A percentile compares a stretch with the other conserved stretches of the same genome.
Conservation (phyloP, 2,888 invertebrate genomes). For the Argynnis bischoffii region DNA sequence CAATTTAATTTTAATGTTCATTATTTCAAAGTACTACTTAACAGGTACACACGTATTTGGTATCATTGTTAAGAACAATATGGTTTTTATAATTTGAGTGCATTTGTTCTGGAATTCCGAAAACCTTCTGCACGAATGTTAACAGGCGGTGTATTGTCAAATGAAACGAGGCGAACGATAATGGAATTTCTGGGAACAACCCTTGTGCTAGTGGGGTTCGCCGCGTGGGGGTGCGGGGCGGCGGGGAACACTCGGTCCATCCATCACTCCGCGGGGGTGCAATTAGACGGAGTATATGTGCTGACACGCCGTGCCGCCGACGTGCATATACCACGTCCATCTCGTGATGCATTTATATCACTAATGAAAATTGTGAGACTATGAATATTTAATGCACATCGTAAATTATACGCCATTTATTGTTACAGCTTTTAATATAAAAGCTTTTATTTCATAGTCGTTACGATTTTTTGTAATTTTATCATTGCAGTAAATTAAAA, state of each 20-base stretch:
- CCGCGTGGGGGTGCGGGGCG: slow-evolving; percentile 52
- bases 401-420: slow-evolving; percentile 25
- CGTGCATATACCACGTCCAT: slow-evolving; percentile 46
- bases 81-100: slow-evolving; percentile 38
- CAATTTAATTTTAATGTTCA: slow-evolving; percentile 2
- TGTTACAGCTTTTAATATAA: slow-evolving; percentile 19
- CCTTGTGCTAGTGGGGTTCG: slow-evolving; percentile 69
- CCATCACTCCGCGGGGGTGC: slow-evolving; percentile 74
- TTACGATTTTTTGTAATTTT: background rate
- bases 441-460: slow-evolving; percentile 11
- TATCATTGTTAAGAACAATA: slow-evolving; percentile 39
- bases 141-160: slow-evolving; percentile 62
- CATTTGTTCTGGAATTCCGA: slow-evolving; percentile 49
- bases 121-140: slow-evolving; percentile 49
- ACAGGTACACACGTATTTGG: slow-evolving; percentile 24
- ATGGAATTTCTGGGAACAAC: slow-evolving; percentile 80
- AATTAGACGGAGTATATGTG: slow-evolving; percentile 73
- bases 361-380: slow-evolving; percentile 35
- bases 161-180: slow-evolving; percentile 67
- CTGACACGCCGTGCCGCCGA: slow-evolving; percentile 70
- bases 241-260: slow-evolving; percentile 55
- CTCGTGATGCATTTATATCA: slow-evolving; percentile 39
- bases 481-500: background rate
- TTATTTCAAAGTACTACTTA: slow-evolving; percentile 18
- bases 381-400: slow-evolving; percentile 34